phyloP scores from a whole-genome alignment of 1,140 invertebrate genomes.

The Coenobita brevimanus region DNA sequence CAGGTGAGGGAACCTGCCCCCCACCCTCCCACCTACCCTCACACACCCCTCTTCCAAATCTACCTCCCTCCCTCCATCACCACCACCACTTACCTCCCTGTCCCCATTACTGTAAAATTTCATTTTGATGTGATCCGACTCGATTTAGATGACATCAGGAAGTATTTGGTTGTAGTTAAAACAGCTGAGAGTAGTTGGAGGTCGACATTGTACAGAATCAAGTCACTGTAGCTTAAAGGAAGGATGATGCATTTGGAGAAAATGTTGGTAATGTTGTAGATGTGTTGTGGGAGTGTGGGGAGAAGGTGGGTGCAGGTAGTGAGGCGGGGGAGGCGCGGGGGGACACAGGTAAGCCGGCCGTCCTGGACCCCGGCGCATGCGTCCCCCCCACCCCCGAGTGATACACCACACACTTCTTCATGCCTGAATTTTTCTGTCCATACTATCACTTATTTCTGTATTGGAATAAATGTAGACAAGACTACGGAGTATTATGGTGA shows the following conservation, averaged over 20 bases:
- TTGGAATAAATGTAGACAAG: not conserved
- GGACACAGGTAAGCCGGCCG: conserved; percentile 51
- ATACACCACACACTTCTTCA: conserved; percentile 15
- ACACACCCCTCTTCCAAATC: not conserved
- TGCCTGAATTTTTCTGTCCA: conserved; percentile 1
- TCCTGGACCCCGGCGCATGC: conserved; percentile 54
- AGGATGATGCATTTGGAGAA: not conserved
- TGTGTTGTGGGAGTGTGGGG: conserved; percentile 46
- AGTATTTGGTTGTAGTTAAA: not conserved
- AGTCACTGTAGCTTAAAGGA: not conserved
- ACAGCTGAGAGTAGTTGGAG: not conserved
- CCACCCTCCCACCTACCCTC: conserved; percentile 2
- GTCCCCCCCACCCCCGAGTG: conserved; percentile 19
- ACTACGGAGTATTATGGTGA: not conserved
- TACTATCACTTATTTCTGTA: not conserved
- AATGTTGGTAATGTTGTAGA: conserved; percentile 36
- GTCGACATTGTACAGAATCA: not conserved
- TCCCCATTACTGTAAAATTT: conserved; percentile 17
- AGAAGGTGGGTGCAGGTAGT: conserved; percentile 29
- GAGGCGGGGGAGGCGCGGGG: conserved; percentile 11
- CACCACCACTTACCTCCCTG: not conserved
- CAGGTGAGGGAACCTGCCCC: conserved; percentile 35
- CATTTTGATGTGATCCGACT: conserved; percentile 1
- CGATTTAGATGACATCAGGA: not conserved
- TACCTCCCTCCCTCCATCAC: not conserved